Evolutionary conservation across 2,113 vertebrate genomes (phyloP).

Genomic region (Oreocharis arfaki): DNA sequence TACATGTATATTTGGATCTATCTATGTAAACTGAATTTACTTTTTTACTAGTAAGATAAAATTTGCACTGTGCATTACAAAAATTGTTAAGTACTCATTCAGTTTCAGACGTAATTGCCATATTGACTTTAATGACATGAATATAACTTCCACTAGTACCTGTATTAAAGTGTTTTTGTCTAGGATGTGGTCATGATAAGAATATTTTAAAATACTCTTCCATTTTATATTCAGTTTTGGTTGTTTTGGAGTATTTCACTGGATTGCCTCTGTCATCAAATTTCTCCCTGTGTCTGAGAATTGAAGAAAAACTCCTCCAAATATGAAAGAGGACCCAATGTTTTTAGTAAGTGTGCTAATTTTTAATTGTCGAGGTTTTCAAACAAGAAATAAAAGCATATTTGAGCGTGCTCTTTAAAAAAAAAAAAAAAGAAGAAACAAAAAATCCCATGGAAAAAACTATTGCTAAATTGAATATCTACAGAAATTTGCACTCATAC

Average conservation of each 20-base stretch:
- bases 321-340: neutral
- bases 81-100: neutral
- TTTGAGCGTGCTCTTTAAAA: neutral
- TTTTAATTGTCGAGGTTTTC: neutral
- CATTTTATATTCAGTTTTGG: neutral
- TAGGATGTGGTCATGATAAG: neutral
- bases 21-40: neutral
- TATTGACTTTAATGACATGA: neutral
- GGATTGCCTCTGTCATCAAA: neutral
- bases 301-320: neutral
- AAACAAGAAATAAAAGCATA: neutral
- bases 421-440: neutral
- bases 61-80: neutral
- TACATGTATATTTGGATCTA: neutral
- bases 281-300: neutral
- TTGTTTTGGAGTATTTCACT: neutral
- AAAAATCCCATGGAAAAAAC: neutral
- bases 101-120: neutral
- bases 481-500: neutral
- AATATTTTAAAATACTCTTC: neutral
- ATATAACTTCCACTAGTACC: neutral
- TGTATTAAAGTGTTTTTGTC: neutral
- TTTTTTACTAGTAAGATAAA: neutral
- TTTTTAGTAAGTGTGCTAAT: neutral
- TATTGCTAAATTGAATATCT: neutral